Base-by-base conservation (phyloP, 1,140 invertebrate genomes). In the Ctenoplectra terminalis region DNA sequence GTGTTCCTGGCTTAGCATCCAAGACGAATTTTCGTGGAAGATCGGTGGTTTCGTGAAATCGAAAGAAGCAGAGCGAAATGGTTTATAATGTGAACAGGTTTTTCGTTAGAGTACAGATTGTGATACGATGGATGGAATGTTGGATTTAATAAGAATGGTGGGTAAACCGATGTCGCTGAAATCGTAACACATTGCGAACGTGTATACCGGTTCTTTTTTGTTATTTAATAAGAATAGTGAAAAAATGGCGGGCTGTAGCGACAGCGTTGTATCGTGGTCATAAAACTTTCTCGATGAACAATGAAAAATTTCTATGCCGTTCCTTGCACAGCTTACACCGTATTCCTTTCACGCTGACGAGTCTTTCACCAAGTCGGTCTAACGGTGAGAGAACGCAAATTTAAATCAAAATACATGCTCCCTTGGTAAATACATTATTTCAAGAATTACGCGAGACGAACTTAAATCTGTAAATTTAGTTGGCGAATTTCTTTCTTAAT, bases 291-390 rank as follows among this genome's bases (percentile, higher is more conserved):
- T 29, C 60, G 60, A 34, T 13, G 58, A 29, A 52, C 73, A 40
- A 64, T 54, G 46, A 75, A 52, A 64, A 37, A 63, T 1, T 66
- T 66, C 48, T 11, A 31, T 37, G 37, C 58, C 79, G 66, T 85
- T 84, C 66, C 75, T 56, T 64, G 34, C 58, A n/a, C 13, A 58
- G 40, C 50, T 83, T 37, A 58, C 52, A 56, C 43, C 77, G 54
- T 46, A 58, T 74, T 83, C 72, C 82, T 81, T 81, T 81, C 54
- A 61, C 67, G 29, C 46, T 63, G 72, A 40, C 46, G 76, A 80
- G 40, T 50, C 15, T 78, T 71, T 34, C 50, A 40, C 69, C 1
- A 13, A 9, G 40, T 9, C 40, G 9, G 9, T 37, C 31, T 70
- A 70, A 60, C 31, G 50, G 46, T 23, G 52, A 40, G 40, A 48